phyloP scores from a whole-genome alignment of 2,797 vertebrate species.

The Eurystomus glaucurus region DNA sequence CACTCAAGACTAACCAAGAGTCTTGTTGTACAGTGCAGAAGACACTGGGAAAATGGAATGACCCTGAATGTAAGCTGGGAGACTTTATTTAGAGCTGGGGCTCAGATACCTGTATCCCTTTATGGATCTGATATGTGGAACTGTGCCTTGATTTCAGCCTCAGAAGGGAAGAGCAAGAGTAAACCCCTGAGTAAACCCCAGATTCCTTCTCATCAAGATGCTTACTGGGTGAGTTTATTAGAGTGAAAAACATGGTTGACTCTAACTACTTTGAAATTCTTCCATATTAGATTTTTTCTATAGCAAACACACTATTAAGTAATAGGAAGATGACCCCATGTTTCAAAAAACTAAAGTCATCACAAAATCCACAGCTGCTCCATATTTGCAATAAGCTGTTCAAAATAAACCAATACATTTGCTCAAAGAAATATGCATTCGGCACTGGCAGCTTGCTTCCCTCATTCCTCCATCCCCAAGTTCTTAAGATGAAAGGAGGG shows the following conservation, averaged over 20 bases:
- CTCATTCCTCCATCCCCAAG: slow-evolving; percentile 21
- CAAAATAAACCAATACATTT: slow-evolving; percentile 40
- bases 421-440: not conserved
- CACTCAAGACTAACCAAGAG: not conserved
- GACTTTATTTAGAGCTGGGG: not conserved
- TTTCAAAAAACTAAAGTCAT: not conserved
- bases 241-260: not conserved
- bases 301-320: not conserved
- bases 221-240: not conserved
- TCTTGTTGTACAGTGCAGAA: not conserved
- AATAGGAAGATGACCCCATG: not conserved
- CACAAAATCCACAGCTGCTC: slow-evolving; percentile 60
- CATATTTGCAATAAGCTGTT: slow-evolving; percentile 33
- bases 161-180: not conserved
- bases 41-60: not conserved
- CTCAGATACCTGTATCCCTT: not conserved
- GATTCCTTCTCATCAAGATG: not conserved
- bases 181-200: not conserved
- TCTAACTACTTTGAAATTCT: not conserved
- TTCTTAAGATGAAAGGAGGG: slow-evolving; percentile 14
- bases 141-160: not conserved
- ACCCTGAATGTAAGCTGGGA: not conserved
- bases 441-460: slow-evolving; percentile 46
- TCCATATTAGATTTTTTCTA: not conserved
- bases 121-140: not conserved